Evolutionary conservation across 2,888 invertebrate species (phyloP).

Genomic region (Drosophila nr. perissopoda): DNA sequence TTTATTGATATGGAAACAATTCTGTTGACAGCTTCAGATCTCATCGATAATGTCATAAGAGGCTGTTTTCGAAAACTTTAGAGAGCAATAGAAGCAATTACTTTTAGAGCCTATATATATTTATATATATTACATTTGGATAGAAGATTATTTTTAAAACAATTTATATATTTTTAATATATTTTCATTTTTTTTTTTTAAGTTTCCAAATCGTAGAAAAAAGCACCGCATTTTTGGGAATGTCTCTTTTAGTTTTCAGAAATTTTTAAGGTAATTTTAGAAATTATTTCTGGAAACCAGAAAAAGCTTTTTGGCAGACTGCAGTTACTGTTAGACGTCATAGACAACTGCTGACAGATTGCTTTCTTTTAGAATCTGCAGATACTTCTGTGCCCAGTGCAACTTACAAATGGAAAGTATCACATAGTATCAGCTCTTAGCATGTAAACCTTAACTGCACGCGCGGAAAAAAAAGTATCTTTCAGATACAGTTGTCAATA

Average conservation of each 20-base stretch:
- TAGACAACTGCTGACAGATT: neutral
- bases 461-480: conserved; percentile 20
- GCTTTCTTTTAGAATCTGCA: neutral
- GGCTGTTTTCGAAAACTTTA: neutral
- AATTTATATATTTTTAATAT: neutral
- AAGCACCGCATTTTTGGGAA: neutral
- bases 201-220: neutral
- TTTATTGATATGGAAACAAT: conserved; percentile 6
- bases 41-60: neutral
- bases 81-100: neutral
- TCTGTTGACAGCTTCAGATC: conserved; percentile 9
- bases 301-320: neutral
- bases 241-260: neutral
- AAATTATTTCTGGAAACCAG: neutral
- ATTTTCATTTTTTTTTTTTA: neutral
- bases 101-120: neutral
- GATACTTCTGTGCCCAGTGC: neutral
- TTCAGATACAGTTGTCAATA: conserved; percentile 53
- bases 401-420: conserved; percentile 2
- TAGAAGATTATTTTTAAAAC: neutral
- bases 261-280: neutral
- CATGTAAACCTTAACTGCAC: conserved; percentile 17
- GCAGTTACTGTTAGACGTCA: neutral
- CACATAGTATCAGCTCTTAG: neutral
- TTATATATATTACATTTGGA: neutral